Conservation (phyloP, 2,113 vertebrate genomes). For the Hippopotamus amphibius region DNA sequence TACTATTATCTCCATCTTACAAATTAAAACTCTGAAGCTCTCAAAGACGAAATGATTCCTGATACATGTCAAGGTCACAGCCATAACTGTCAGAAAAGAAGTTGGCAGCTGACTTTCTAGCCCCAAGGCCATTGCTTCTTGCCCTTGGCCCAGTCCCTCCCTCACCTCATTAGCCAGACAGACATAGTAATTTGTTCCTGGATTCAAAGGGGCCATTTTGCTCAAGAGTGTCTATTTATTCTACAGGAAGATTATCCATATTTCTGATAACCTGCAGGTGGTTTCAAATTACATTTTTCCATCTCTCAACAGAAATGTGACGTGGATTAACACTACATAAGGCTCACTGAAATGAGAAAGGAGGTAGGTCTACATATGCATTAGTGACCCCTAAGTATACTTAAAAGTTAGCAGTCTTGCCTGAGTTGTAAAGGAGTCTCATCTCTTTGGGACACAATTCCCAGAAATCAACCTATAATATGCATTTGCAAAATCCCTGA, state of each 20-base stretch:
- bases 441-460: not conserved
- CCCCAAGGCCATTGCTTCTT: not conserved
- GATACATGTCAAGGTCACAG: not conserved
- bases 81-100: not conserved
- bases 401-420: not conserved
- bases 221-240: not conserved
- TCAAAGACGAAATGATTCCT: not conserved
- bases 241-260: not conserved
- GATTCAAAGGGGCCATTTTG: not conserved
- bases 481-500: constrained; percentile 44
- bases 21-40: not conserved
- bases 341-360: not conserved
- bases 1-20: not conserved
- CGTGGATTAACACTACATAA: not conserved
- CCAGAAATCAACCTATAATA: constrained; percentile 41
- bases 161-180: not conserved
- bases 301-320: not conserved
- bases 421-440: not conserved
- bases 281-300: constrained; percentile 26
- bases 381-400: not conserved
- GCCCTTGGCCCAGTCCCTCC: no score
- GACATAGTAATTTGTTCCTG: not conserved
- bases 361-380: not conserved
- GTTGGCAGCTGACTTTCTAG: not conserved
- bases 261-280: not conserved